Base-by-base conservation (phyloP, 2,888 invertebrate genomes). In the Saturnia japonica region DNA sequence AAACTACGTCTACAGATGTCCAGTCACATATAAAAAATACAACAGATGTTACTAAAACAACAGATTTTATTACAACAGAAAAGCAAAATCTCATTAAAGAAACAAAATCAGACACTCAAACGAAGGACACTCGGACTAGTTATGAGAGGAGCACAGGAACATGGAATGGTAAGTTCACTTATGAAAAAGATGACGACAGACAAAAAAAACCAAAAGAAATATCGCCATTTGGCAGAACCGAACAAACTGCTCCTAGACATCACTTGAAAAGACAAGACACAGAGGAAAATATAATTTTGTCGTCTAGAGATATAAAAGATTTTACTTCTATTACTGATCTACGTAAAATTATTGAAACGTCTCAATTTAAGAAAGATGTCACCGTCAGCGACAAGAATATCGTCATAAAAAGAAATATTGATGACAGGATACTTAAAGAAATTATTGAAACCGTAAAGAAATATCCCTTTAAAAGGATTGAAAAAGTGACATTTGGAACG, bases 131-230 rank as follows among this genome's bases (percentile, higher is more conserved):
- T 62, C 78, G 88, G 69, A 94, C 94, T 28, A 85, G 87, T 34
- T 94, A 94, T 74, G 94, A 92, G 77, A 88, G 91, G 78, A 94
- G 93, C 72, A 93, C 93, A 40, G 94, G 94, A 71, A 88, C 94
- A 14, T 95, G 95, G 95, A 95, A 95, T 72, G 95, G 95, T 16
- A 95, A 94, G 77, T 95, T 95, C 73, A 83, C 86, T 28, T 94
- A 94, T 75, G 95, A 95, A 82, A 94, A 88, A 74, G 90, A 92
- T 69, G 90, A 91, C 70, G 91, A 90, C 68, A 88, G 91, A 73
- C 91, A 92, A 19, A 91, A 88, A 77, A 86, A 78, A 75, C 91
- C 91, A 0, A 92, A 91, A 77, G 83, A 92, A 80, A 86, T 88
- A 84, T 91, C 93, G 71, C 93, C 93, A 16, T 92, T 91, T 77